Base-by-base conservation (phyloP, 2,888 invertebrate genomes). In the Leptarthrus brevirostris region DNA sequence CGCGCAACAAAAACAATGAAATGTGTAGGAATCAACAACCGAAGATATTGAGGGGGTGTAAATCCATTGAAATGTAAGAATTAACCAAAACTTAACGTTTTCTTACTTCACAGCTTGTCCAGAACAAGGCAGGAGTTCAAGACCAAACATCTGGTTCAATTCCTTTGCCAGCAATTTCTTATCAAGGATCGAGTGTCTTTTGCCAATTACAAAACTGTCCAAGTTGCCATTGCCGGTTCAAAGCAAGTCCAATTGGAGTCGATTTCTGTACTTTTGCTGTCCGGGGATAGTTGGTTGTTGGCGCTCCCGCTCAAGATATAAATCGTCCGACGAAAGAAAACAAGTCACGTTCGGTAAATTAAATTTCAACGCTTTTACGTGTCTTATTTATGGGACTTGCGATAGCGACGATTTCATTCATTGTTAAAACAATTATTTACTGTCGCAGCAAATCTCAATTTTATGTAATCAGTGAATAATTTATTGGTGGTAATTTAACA, bases 311-410 rank as follows among this genome's bases (percentile, higher is more conserved):
- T 47, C n/a, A 30, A 75, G 75, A 75, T 75, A 75, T 75, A 75
- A 75, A 75, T 75, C 75, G 75, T 73, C 64, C 61, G 53, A 71
- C 73, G 73, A 64, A 75, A 70, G 70, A 64, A 26, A 70, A 70
- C 75, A 75, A 75, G 75, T 75, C 75, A 75, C 75, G 75, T 73
- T 75, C 73, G 61, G 61, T 73, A 75, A 75, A 75, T 75, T 75
- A 75, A 75, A 70, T 44, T 73, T 71, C 70, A 70, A 64, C 73
- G 73, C 71, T 70, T 71, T 66, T 73, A 66, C 73, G 75, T 75
- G 71, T 75, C 73, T 75, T 75, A 75, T 75, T 75, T 75, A 75
- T 75, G 73, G 56, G 75, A 73, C 53, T 61, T 44, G 53, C 70
- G 75, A 73, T 73, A 18, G 70, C 22, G 36, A 24, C 24, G 66